These are phyloP conservation scores for Blomia tropicalis DNA, from an alignment of 2,888 invertebrate species.

Conservation along the genomic window DNA sequence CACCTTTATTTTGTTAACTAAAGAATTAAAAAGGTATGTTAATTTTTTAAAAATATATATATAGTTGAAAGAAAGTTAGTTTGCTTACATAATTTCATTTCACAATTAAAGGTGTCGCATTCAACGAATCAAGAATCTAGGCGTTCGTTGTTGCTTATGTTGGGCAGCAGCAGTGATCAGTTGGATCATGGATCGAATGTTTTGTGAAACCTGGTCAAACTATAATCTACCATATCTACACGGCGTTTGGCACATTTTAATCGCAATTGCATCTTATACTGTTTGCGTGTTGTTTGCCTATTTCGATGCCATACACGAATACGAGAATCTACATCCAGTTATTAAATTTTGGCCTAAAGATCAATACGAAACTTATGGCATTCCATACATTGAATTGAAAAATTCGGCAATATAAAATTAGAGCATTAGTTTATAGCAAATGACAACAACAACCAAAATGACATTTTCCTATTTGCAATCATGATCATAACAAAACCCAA, in stretches of 20 bases:
- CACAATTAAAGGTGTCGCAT: conserved; percentile 37
- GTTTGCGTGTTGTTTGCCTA: conserved; percentile 60
- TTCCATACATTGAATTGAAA: conserved; percentile 49
- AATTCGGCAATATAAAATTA: conserved; percentile 21
- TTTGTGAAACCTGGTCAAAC: conserved; percentile 60
- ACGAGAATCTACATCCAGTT: conserved; percentile 51
- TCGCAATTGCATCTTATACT: conserved; percentile 60
- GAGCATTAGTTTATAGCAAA: background rate
- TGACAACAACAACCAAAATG: background rate
- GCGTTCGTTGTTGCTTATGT: conserved; percentile 50
- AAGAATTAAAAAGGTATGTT: conserved; percentile 50
- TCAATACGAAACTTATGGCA: conserved; percentile 37
- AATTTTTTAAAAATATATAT: background rate
- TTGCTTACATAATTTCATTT: background rate
- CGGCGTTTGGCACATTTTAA: conserved; percentile 64
- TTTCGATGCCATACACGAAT: conserved; percentile 55
- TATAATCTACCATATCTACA: conserved; percentile 66
- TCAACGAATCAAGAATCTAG: conserved; percentile 52
- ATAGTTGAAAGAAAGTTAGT: background rate
- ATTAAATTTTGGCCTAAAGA: conserved; percentile 34
- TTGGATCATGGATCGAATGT: conserved; percentile 60
- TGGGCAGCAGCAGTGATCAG: conserved; percentile 54
- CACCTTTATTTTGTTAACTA: conserved; percentile 48
- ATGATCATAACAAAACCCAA: too few relatives aligned
- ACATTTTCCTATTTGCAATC: too few relatives aligned